A percentile compares a stretch with the other conserved stretches of the same genome.
Conservation (phyloP, 2,888 invertebrate genomes). For the Acanthoscelides obtectus region DNA sequence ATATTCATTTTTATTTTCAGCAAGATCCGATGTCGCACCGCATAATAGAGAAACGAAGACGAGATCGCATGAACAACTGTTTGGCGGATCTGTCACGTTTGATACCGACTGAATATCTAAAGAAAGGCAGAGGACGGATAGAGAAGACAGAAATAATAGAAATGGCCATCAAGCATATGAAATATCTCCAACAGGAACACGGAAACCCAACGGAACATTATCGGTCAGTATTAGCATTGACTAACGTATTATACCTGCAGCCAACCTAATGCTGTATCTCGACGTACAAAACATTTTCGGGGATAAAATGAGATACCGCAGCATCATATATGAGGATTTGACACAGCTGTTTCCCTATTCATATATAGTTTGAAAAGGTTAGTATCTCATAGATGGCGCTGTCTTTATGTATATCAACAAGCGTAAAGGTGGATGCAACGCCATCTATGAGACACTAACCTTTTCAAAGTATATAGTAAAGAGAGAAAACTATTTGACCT, state of each 20-base stretch:
- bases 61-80: conserved; percentile 97
- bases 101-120: conserved; percentile 88
- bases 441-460: too few species aligned
- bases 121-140: conserved; percentile 91
- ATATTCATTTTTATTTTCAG: conserved; percentile 40
- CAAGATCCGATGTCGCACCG: conserved; percentile 98
- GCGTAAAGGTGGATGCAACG: too few species aligned
- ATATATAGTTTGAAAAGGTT: too few species aligned
- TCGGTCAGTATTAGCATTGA: conserved; percentile 32
- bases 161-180: conserved; percentile 94
- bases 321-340: too few species aligned
- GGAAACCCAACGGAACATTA: conserved; percentile 43
- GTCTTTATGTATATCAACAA: too few species aligned
- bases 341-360: too few species aligned
- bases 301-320: too few species aligned
- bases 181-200: conserved; percentile 72
- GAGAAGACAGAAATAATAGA: conserved; percentile 98
- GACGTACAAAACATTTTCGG: too few species aligned
- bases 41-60: conserved; percentile 90
- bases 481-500: too few species aligned
- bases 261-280: too few species aligned
- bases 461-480: too few species aligned
- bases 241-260: neutral
- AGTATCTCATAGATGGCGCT: too few species aligned
- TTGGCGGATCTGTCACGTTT: conserved; percentile 88